Evolutionary conservation across 2,797 vertebrate genomes (phyloP).

Genomic region (Orestias chungarensis): DNA sequence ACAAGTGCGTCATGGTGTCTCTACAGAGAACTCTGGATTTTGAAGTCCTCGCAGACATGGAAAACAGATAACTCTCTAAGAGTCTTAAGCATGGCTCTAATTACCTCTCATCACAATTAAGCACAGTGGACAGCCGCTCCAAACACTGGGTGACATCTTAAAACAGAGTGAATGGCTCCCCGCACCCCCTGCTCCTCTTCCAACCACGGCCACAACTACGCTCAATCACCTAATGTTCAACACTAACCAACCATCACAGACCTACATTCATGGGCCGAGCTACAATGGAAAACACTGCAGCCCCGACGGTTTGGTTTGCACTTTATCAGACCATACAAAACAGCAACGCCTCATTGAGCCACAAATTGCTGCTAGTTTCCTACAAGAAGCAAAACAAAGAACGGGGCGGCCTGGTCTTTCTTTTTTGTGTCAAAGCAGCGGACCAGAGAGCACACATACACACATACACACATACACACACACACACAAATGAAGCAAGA

Average conservation of each 20-base stretch:
- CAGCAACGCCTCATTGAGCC: slow-evolving; percentile 75
- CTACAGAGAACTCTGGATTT: slow-evolving; percentile 55
- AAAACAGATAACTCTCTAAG: slow-evolving; percentile 41
- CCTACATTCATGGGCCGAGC: slow-evolving; percentile 63
- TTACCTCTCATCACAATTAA: slow-evolving; percentile 66
- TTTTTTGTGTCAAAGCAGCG: slow-evolving; percentile 78
- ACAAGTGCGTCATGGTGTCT: slow-evolving; percentile 66
- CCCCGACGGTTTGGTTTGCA: slow-evolving; percentile 73
- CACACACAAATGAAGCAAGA: slow-evolving; percentile 32
- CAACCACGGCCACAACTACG: slow-evolving; percentile 8
- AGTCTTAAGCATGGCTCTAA: slow-evolving; percentile 51
- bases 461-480: slow-evolving; percentile 43
- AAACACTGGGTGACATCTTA: slow-evolving; percentile 67
- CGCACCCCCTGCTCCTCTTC: slow-evolving; percentile 14
- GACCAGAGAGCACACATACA: slow-evolving; percentile 63
- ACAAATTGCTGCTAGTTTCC: slow-evolving; percentile 77
- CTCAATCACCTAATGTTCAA: slow-evolving; percentile 67
- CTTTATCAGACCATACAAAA: slow-evolving; percentile 75
- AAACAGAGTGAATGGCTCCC: slow-evolving; percentile 61
- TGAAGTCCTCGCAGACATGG: slow-evolving; percentile 45
- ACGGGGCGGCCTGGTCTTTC: slow-evolving; percentile 62
- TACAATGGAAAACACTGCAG: slow-evolving; percentile 61
- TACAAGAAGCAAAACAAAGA: slow-evolving; percentile 78
- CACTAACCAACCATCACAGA: slow-evolving; percentile 75
- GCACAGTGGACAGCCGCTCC: slow-evolving; percentile 58